Percentiles rank a stretch among this genome's conserved stretches.
These are phyloP conservation scores for Merodon equestris DNA, from an alignment of 2,888 invertebrate species.

Conservation along the genomic window DNA sequence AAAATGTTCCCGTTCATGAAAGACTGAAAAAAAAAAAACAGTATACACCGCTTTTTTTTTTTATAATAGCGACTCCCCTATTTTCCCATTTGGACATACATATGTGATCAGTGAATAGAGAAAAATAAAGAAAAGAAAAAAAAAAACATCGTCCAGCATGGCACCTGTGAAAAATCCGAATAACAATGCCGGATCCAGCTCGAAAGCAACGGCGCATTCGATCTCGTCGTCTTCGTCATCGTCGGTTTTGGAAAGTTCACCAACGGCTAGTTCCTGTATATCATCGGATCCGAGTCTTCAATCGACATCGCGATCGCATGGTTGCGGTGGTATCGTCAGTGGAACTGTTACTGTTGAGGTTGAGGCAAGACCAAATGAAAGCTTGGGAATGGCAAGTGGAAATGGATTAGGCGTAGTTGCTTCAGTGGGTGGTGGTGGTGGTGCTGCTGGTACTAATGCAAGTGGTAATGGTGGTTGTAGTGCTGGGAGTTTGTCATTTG, in stretches of 20 bases:
- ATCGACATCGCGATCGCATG: constrained; percentile 19
- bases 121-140: not conserved
- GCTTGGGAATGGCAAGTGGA: too few species aligned
- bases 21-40: not conserved
- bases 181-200: constrained; percentile 83
- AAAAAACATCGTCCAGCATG: constrained; percentile 53
- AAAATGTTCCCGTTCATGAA: constrained; percentile 2
- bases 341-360: not conserved
- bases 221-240: constrained; percentile 45
- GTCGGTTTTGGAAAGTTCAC: constrained; percentile 44
- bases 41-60: not conserved
- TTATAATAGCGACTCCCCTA: too few species aligned
- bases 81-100: not conserved
- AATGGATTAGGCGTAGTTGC: too few species aligned
- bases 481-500: constrained; percentile 29
- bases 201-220: constrained; percentile 81
- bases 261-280: constrained; percentile 34
- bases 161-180: constrained; percentile 70
- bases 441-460: too few species aligned
- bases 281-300: constrained; percentile 45
- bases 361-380: not conserved
- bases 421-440: too few species aligned
- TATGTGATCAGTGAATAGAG: not conserved
- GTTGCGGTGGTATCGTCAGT: not conserved
- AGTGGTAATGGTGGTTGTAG: constrained; percentile 1